These are phyloP conservation scores for Baccha elongata DNA, from an alignment of 2,888 invertebrate species.

Conservation along the genomic window DNA sequence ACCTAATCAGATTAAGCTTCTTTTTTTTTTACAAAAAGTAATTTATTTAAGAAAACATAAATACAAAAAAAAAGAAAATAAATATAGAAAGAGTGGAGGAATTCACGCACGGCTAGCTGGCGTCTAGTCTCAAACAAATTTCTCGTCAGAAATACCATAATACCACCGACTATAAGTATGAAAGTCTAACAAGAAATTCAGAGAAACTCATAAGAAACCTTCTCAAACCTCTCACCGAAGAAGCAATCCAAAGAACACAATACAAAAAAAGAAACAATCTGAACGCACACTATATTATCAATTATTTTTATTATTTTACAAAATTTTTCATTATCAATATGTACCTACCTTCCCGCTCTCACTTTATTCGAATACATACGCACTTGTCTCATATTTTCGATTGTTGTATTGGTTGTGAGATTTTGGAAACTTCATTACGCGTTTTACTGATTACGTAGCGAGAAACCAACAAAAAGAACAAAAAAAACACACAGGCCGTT, in stretches of 20 bases:
- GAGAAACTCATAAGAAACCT: constrained; percentile 28
- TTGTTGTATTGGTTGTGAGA: constrained; percentile 42
- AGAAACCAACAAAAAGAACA: constrained; percentile 32
- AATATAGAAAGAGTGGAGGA: constrained; percentile 16
- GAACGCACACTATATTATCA: constrained; percentile 19
- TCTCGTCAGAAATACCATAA: neutral
- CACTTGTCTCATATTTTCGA: constrained; percentile 13
- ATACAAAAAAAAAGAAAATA: constrained; percentile 12
- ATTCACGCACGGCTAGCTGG: constrained; percentile 50
- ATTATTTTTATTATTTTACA: constrained; percentile 16
- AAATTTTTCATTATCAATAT: constrained; percentile 19
- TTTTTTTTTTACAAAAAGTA: constrained; percentile 8
- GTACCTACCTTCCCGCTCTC: neutral
- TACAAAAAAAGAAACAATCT: neutral
- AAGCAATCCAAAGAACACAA: constrained; percentile 1
- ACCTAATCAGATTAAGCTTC: constrained; percentile 42
- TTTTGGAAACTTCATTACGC: constrained; percentile 69
- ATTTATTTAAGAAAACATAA: constrained; percentile 8
- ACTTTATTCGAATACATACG: constrained; percentile 6
- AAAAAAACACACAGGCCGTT: constrained; percentile 31
- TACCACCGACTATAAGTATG: neutral
- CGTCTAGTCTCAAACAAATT: constrained; percentile 47
- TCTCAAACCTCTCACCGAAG: neutral
- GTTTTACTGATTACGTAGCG: constrained; percentile 60
- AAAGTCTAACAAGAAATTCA: constrained; percentile 9